Evolutionary conservation across 2,888 invertebrate species (phyloP).

Genomic region (Pedicia rivosa): DNA sequence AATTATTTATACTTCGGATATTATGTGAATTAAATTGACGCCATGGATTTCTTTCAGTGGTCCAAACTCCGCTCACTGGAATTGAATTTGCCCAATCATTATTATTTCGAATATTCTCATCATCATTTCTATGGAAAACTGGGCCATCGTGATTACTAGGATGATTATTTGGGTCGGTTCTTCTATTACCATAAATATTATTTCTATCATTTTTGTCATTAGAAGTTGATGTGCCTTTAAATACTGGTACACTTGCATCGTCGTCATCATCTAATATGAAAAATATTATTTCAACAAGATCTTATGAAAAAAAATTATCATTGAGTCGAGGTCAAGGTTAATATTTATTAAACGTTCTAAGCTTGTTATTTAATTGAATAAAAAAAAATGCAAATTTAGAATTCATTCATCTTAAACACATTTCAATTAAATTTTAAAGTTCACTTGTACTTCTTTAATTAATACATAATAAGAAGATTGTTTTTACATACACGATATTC

Average conservation of each 20-base stretch:
- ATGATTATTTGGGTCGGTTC: slow-evolving; percentile 16
- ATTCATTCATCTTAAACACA: no score
- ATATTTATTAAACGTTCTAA: no score
- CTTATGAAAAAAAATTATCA: no score
- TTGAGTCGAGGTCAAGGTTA: no score
- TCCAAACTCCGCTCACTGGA: slow-evolving; percentile 22
- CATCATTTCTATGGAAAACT: slow-evolving; percentile 18
- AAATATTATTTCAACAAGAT: no score
- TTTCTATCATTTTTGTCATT: neutral
- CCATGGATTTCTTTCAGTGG: slow-evolving; percentile 20
- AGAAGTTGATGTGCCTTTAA: slow-evolving; percentile 21
- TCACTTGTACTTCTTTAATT: no score
- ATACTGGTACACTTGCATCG: slow-evolving; percentile 28
- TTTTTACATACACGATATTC: no score
- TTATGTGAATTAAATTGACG: neutral
- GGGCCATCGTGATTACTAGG: slow-evolving; percentile 19
- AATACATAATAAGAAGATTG: no score
- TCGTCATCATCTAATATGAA: slow-evolving; percentile 22
- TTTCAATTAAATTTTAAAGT: no score
- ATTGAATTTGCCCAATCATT: slow-evolving; percentile 24
- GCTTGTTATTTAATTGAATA: no score
- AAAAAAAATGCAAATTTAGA: neutral
- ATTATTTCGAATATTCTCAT: slow-evolving; percentile 19
- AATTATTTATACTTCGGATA: neutral
- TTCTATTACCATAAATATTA: neutral